Conservation (phyloP, 2,113 vertebrate genomes). For the Mellivora capensis region DNA sequence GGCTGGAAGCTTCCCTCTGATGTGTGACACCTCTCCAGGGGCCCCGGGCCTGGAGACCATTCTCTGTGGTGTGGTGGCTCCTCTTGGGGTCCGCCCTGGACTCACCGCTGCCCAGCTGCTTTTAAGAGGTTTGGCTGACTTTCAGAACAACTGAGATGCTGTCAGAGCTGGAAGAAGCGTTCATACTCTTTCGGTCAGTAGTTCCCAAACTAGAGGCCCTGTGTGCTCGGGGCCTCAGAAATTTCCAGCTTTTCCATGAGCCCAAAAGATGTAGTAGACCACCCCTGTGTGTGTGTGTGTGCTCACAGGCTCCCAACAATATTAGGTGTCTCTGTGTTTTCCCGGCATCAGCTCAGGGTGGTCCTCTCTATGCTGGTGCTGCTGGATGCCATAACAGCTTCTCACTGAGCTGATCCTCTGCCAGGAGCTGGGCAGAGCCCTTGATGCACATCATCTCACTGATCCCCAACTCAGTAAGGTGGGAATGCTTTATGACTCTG, state of each 20-base stretch:
- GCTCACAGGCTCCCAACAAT: neutral
- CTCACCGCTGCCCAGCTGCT: slow-evolving; percentile 7
- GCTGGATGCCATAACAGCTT: neutral
- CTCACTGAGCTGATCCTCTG: neutral
- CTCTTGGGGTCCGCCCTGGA: slow-evolving; percentile 16
- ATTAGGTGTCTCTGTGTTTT: neutral
- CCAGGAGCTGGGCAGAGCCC: neutral
- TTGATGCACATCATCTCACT: neutral
- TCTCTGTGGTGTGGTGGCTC: accelerated
- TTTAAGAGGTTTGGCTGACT: slow-evolving; percentile 30
- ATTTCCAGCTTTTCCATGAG: neutral
- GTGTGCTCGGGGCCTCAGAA: neutral
- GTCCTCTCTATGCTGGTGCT: neutral
- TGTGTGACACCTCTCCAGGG: neutral
- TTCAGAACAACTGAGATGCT: slow-evolving; percentile 2
- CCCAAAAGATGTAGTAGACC: neutral
- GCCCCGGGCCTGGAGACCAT: neutral
- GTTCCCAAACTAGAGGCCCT: neutral
- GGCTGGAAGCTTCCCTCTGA: neutral
- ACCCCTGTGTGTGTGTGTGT: neutral
- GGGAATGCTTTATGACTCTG: neutral
- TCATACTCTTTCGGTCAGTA: neutral
- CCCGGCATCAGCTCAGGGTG: neutral
- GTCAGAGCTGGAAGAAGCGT: neutral
- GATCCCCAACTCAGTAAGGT: neutral